Base-by-base conservation (phyloP, 1,140 invertebrate genomes). In the Portunus trituberculatus region DNA sequence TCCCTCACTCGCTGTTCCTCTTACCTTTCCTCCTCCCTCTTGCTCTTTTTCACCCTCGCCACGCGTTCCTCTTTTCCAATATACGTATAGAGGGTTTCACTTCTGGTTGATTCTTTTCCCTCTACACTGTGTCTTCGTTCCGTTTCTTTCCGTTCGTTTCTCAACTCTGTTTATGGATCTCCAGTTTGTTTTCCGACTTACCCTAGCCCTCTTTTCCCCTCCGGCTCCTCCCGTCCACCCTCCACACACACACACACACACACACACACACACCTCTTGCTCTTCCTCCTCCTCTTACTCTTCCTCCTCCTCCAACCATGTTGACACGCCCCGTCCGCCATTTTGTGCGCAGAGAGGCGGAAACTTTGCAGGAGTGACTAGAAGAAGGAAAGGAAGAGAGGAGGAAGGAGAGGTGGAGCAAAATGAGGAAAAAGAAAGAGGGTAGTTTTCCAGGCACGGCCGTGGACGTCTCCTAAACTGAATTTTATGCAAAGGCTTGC, bases 261-360 rank as follows among this genome's bases (percentile, higher is more conserved):
- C 89, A 25, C 39, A 48, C 89, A n/a, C 46, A 31, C 3, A 14
- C 46, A 25, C 32, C 39, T 45, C n/a, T 39, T 89, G 25, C 32
- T 52, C 48, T 31, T 89, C 87, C 87, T 28, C 48, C 87, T 89
- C 32, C 31, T 45, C 32, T 14, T 39, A 29, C 67, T 92, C 91
- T 39, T 67, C 67, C 59, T 82, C 91, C 82, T 76, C 59, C 88
- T 67, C 82, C 31, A 25, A 82, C 93, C 88, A 91, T 91, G 87
- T 94, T 94, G 88, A 91, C 93, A 94, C 87, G 45, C 87, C 88
- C 88, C n/a, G 93, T 52, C 87, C 46, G 93, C 88, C 93, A 94
- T 94, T 94, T 94, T 94, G 93, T 94, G 93, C 52, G 93, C 93
- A 94, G 52, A 88, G 87, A 90, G 87, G 93, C 67, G 87, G 93